Evolutionary conservation across 2,888 invertebrate species (phyloP), one percentile per base, ranked within the genome.

Genomic region (Sarcophaga caerulescens): DNA sequence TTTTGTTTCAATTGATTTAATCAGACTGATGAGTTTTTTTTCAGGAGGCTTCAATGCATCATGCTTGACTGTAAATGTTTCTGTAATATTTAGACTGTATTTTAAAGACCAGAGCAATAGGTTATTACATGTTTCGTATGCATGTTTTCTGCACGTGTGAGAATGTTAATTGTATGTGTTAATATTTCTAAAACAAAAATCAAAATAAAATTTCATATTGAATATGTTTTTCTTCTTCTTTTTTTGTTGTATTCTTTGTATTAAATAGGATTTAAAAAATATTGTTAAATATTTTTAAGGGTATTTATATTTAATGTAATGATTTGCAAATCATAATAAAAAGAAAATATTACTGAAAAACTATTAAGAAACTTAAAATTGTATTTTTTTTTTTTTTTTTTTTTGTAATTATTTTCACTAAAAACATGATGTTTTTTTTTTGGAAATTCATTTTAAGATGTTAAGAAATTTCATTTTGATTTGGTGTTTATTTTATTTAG

Each of bases 381-480:
- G 52, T 77, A 77, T 69, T 77, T 87, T 62, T 79, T 79, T 84
- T 88, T 80, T 77, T 69, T 77, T 87, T 62, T 79, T 79, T 84
- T 88, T 80, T 77, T 44, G 14, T 8, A 68, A 59, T 62, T 75
- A 52, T 78, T 83, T 80, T 44, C 47, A 45, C n/a, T 19, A 77
- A 84, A 88, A 78, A 74, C 57, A 35, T 21, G 71, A 35, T 17
- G 6, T 62, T 14, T 5, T 17, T 59, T 71, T 44, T 57, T 57
- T 63, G n/a, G 3, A 74, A 60, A 60, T 4, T 23, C n/a, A 66
- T 12, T 47, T 75, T 78, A 45, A 71, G 62, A 62, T 69, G 3
- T 57, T 60, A 68, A 89, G 91, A 91, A 92, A 92, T 92, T 92
- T 92, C 89, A 91, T 92, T 92, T 92, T 92, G 90, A 92, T 92